Percentiles rank a stretch among this genome's conserved stretches.
phyloP scores from a whole-genome alignment of 2,113 vertebrate species.

The Pseudopodoces humilis region DNA sequence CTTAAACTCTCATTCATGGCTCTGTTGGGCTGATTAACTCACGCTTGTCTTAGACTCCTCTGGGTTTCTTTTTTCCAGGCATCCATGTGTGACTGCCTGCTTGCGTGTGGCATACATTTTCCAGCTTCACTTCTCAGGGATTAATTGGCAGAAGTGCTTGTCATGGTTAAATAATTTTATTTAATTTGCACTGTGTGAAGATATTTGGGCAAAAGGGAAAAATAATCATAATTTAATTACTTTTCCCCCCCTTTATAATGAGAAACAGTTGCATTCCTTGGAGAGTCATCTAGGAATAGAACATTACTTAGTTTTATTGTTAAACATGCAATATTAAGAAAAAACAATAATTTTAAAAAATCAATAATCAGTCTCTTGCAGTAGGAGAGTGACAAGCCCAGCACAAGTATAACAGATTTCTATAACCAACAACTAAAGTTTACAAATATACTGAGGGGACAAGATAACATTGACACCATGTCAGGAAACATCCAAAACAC shows the following conservation, averaged over 20 bases:
- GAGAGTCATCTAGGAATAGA: constrained; percentile 25
- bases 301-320: constrained; percentile 36
- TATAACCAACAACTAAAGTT: background rate
- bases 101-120: background rate
- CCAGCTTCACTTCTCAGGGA: constrained; percentile 27
- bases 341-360: background rate
- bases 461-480: background rate
- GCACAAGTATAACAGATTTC: background rate
- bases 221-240: constrained; percentile 68
- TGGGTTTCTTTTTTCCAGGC: constrained; percentile 6
- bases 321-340: constrained; percentile 5
- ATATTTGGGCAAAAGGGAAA: constrained; percentile 61
- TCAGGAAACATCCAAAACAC: background rate
- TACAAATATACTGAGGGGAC: background rate
- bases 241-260: background rate
- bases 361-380: constrained; percentile 3
- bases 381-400: background rate
- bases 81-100: background rate
- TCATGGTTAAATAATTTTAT: constrained; percentile 56
- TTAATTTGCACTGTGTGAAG: constrained; percentile 49
- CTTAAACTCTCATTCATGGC: background rate
- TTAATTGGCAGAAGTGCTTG: constrained; percentile 45
- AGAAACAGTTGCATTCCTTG: constrained; percentile 48
- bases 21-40: constrained; percentile 26
- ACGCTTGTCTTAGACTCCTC: background rate